Evolutionary conservation across 1,140 invertebrate genomes (phyloP).

Genomic region (honey bee (Apis mellifera)): Amel_HAv3.1 CM009933.2:8317501-8318000

Average conservation of each 20-base stretch:
- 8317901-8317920: neutral
- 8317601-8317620: neutral
- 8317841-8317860: too few species aligned
- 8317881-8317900: neutral
- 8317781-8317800: too few species aligned
- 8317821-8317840: too few species aligned
- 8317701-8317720: neutral
- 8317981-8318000: neutral
- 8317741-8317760: too few species aligned
- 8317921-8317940: too few species aligned
- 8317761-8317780: too few species aligned
- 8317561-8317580: conserved; percentile 30
- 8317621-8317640: neutral
- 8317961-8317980: neutral
- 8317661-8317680: neutral
- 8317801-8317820: too few species aligned
- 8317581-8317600: conserved; percentile 16
- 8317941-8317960: neutral
- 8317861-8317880: too few species aligned
- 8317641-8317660: neutral
- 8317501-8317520: conserved; percentile 31
- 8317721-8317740: too few species aligned
- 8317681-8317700: neutral
- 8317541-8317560: conserved; percentile 49
- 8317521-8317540: conserved; percentile 48